Evolutionary conservation across 2,888 invertebrate genomes (phyloP).

Genomic region (Ophion slaviceki): DNA sequence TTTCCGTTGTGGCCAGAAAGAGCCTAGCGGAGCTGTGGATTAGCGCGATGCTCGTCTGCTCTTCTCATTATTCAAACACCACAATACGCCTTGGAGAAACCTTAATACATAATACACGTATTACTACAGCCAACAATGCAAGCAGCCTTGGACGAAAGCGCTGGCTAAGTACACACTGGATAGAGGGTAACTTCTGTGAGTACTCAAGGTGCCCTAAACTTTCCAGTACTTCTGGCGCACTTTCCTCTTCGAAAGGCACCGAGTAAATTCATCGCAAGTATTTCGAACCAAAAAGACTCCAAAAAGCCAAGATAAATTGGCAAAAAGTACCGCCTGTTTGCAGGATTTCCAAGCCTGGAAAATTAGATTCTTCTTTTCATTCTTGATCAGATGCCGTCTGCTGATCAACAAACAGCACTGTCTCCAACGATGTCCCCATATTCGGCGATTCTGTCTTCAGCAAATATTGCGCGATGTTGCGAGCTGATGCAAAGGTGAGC

Average conservation of each 20-base stretch:
- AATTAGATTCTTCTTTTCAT: neutral
- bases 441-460: conserved; percentile 5
- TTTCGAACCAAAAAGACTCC: neutral
- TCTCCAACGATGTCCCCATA: neutral
- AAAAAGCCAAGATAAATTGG: neutral
- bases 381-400: neutral
- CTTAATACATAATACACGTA: conserved; percentile 2
- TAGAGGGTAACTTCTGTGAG: neutral
- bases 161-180: neutral
- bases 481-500: conserved; percentile 4
- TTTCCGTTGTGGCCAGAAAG: conserved; percentile 40
- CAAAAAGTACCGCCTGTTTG: neutral
- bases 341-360: neutral
- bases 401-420: conserved; percentile 8
- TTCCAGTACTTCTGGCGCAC: neutral
- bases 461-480: conserved; percentile 1
- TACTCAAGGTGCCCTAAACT: neutral
- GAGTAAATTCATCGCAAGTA: neutral
- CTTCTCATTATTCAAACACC: conserved; percentile 74
- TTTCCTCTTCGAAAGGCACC: neutral
- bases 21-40: conserved; percentile 64
- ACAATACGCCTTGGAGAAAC: conserved; percentile 62
- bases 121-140: neutral
- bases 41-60: conserved; percentile 70
- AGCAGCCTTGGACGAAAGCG: conserved; percentile 1